A percentile compares a stretch with the other conserved stretches of the same genome.
These are phyloP conservation scores for Oncorhynchus kisutch DNA, from an alignment of 2,113 vertebrate genomes.

Conservation along the genomic window DNA sequence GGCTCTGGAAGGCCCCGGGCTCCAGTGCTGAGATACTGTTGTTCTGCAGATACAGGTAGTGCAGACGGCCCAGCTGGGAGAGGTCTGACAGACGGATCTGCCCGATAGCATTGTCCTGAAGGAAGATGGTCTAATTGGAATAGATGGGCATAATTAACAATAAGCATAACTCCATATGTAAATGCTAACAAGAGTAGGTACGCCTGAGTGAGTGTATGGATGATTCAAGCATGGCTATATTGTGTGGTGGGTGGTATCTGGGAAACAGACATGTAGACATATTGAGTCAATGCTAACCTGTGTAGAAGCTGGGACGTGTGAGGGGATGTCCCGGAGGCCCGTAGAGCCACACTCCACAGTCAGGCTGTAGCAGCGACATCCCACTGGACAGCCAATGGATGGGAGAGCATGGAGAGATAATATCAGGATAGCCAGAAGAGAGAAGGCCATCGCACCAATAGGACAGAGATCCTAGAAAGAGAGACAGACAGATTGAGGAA, in stretches of 20 bases:
- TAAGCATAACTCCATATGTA: background rate
- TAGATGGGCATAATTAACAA: background rate
- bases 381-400: constrained; percentile 65
- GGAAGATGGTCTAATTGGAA: constrained; percentile 81
- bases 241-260: background rate
- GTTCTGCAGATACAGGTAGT: constrained; percentile 86
- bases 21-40: constrained; percentile 84
- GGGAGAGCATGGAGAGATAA: constrained; percentile 30
- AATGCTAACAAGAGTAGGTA: background rate
- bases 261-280: background rate
- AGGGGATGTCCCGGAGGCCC: constrained; percentile 73
- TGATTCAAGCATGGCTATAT: background rate
- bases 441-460: constrained; percentile 34
- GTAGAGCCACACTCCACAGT: constrained; percentile 89
- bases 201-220: background rate
- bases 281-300: constrained; percentile 64
- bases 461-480: constrained; percentile 8
- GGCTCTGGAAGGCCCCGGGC: constrained; percentile 76
- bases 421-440: constrained; percentile 50
- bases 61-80: constrained; percentile 71
- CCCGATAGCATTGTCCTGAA: constrained; percentile 85
- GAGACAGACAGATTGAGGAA: background rate
- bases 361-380: constrained; percentile 87
- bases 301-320: constrained; percentile 74
- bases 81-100: constrained; percentile 79